Evolutionary conservation across 2,113 vertebrate genomes (phyloP).

Genomic region (Anoura caudifer): DNA sequence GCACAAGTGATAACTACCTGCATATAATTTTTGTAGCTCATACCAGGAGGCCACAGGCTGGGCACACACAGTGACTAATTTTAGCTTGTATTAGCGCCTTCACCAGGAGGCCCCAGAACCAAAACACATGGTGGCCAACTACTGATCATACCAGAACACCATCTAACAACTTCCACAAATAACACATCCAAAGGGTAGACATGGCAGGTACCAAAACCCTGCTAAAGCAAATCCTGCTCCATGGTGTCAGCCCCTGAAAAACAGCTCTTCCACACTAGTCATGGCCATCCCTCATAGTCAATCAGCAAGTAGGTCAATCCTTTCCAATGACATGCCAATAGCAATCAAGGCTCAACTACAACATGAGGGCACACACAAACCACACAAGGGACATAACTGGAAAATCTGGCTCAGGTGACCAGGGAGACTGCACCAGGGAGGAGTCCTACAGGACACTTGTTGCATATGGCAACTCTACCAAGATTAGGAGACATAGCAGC

Average conservation of each 20-base stretch:
- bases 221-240: background rate
- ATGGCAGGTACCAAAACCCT: background rate
- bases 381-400: background rate
- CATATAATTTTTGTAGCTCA: background rate
- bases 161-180: background rate
- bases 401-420: background rate
- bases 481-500: background rate
- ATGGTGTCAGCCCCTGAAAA: background rate
- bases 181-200: background rate
- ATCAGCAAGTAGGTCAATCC: background rate
- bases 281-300: background rate
- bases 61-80: background rate
- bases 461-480: background rate
- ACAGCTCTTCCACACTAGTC: background rate
- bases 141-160: background rate
- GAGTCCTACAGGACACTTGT: background rate
- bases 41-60: background rate
- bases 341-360: background rate
- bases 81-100: background rate
- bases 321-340: background rate
- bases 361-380: background rate
- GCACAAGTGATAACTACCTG: background rate
- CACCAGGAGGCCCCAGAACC: background rate
- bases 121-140: background rate
- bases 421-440: background rate